These are phyloP conservation scores for Lagorchestes hirsutus DNA, from an alignment of 2,797 vertebrate genomes.

Conservation along the genomic window DNA sequence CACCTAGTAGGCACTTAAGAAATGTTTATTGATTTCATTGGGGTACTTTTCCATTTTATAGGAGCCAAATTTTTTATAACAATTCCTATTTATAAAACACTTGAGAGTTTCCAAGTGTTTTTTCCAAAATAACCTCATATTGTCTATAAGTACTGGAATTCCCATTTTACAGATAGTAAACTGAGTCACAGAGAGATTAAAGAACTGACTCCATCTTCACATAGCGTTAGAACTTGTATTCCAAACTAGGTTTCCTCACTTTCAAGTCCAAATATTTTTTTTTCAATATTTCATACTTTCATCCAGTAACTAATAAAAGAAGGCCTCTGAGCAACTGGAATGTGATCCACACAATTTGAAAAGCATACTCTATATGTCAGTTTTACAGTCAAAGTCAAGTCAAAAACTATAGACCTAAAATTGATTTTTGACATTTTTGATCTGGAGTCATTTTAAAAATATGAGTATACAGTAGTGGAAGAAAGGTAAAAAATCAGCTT, in stretches of 20 bases:
- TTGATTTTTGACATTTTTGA: background rate
- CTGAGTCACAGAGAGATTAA: background rate
- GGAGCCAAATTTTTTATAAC: background rate
- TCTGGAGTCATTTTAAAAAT: background rate
- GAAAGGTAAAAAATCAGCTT: slow-evolving; percentile 10
- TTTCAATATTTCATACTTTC: background rate
- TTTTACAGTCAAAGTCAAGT: slow-evolving; percentile 44
- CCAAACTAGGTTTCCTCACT: background rate
- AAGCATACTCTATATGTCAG: background rate
- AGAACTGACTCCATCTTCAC: background rate
- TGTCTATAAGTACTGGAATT: background rate
- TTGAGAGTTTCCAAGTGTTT: background rate
- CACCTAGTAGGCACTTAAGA: too few species aligned
- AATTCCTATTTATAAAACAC: background rate
- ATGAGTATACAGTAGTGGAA: background rate
- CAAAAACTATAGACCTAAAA: background rate
- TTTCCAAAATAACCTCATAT: background rate
- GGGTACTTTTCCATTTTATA: background rate
- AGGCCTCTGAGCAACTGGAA: background rate
- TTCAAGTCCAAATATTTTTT: background rate
- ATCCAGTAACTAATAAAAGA: background rate
- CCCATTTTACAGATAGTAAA: slow-evolving; percentile 31
- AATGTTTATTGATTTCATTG: background rate
- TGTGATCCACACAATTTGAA: background rate
- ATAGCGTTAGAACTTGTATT: background rate